phyloP scores from a whole-genome alignment of 2,113 vertebrate species.

The Lanius ludovicianus region DNA sequence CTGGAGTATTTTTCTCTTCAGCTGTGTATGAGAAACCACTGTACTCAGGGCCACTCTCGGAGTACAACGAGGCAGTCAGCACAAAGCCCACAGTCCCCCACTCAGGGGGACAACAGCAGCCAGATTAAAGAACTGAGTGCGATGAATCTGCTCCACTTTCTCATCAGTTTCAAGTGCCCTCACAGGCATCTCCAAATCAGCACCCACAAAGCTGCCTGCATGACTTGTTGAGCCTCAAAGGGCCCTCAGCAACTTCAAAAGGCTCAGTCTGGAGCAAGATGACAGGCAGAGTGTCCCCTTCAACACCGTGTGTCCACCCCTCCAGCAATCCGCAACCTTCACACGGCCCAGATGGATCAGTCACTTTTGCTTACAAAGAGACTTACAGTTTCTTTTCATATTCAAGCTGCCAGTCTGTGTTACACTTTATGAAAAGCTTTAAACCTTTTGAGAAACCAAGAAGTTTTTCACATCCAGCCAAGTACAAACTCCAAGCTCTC shows the following conservation, averaged over 20 bases:
- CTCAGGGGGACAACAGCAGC: not conserved
- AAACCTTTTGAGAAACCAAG: not conserved
- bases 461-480: not conserved
- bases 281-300: not conserved
- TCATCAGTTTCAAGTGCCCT: conserved; percentile 15
- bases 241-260: not conserved
- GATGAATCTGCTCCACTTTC: not conserved
- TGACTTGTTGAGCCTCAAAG: not conserved
- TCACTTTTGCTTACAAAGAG: not conserved
- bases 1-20: conserved; percentile 1
- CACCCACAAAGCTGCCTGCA: not conserved
- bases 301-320: not conserved
- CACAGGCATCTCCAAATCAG: not conserved
- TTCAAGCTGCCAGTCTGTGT: not conserved
- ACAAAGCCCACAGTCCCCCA: not conserved
- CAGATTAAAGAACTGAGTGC: fast-evolving
- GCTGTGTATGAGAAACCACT: not conserved
- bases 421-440: not conserved
- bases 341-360: not conserved
- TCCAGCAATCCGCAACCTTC: not conserved
- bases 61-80: not conserved
- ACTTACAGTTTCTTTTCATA: not conserved
- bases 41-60: not conserved
- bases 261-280: not conserved
- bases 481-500: not conserved